Base-by-base conservation (phyloP, 2,888 invertebrate species). In the Ennomos quercinarius region DNA sequence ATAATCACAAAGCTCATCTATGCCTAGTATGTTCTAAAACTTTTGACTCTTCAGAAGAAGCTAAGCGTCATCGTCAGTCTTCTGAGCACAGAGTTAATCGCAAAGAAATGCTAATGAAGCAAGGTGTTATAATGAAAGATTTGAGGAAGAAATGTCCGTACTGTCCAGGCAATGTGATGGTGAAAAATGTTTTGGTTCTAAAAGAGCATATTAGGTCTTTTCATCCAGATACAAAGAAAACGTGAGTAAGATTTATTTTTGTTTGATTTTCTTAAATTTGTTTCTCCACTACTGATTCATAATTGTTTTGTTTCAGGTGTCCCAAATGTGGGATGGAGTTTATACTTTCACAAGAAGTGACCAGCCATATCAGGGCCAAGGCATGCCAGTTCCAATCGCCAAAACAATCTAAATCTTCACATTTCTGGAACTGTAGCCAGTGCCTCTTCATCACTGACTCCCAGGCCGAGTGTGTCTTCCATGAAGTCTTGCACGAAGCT, bases 391-490 rank as follows among this genome's bases (percentile, higher is more conserved):
- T 58, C 9, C 47, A 27, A 89, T 94, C 57, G 88, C 90, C 62
- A 94, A 94, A 62, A 86, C 93, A 2, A 96, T 94, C 77, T 89
- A 0, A 70, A 74, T 74, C 83, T 0, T 78, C 84, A 0, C 76
- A 84, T 34, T 79, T 87, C 50, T 94, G 93, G 93, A 93, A 84
- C 70, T 96, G 96, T 80, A 90, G 91, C 63, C 92, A 93, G 47
- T 96, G 95, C 70, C 86, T 91, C 9, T 96, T 93, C 80, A 90
- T 91, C 6, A 94, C 95, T 0, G 91, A 94, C 51, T 95, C 95
- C 0, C 93, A 95, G 63, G 94, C 96, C 0, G 97, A 97, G 76
- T 93, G 95, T 54, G 88, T 96, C 57, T 96, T 95, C 77, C 97
- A 97, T 82, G 94, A 95, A 66, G 93, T 95, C 0, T 86, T 96